phyloP scores from a whole-genome alignment of 2,797 vertebrate species.

The Falco naumanni region DNA sequence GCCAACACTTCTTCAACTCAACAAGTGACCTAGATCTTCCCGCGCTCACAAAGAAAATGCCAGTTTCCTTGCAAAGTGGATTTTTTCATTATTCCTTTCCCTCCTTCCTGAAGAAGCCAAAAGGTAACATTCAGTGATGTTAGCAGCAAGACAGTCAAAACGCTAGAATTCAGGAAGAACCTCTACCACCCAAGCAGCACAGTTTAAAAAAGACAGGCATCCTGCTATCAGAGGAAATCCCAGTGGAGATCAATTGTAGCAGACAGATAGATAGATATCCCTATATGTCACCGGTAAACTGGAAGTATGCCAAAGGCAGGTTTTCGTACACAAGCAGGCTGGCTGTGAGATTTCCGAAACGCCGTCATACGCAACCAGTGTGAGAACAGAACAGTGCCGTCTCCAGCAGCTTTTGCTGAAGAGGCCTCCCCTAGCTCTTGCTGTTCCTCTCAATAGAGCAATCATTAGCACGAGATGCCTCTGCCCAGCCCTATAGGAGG shows the following conservation, averaged over 20 bases:
- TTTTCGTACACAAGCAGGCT: neutral
- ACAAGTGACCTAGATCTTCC: conserved; percentile 15
- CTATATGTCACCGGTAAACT: neutral
- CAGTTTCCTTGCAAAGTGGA: neutral
- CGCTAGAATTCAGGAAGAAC: neutral
- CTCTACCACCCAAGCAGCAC: neutral
- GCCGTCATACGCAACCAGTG: neutral
- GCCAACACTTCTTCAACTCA: conserved; percentile 54
- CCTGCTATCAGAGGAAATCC: neutral
- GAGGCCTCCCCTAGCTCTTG: neutral
- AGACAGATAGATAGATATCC: neutral
- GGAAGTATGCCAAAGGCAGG: neutral
- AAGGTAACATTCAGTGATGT: neutral
- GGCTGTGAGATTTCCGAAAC: neutral
- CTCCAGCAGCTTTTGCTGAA: neutral
- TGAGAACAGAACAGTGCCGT: neutral
- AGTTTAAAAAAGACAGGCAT: neutral
- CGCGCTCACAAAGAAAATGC: neutral
- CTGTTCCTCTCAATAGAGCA: neutral
- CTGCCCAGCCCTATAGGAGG: neutral
- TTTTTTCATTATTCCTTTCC: neutral
- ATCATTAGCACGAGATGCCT: neutral
- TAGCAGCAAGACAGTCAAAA: neutral
- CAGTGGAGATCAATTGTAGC: neutral
- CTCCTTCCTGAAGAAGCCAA: neutral